Percentiles rank a stretch among this genome's conserved stretches.
Conservation (phyloP, 1,140 invertebrate species). For the Pachypeltis micranthus region DNA sequence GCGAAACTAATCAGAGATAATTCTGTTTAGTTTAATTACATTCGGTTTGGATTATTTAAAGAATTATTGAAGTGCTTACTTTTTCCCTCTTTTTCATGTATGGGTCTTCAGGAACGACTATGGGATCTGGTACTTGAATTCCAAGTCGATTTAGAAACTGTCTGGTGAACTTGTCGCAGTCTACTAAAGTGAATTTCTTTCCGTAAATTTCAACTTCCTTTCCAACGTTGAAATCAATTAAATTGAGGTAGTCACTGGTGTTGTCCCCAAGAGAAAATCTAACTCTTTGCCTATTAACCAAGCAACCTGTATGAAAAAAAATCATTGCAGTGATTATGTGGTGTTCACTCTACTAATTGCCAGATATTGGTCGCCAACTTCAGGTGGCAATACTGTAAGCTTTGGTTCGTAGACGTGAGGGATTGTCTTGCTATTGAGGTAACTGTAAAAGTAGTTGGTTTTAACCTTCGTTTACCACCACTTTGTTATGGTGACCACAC, state of each 20-base stretch:
- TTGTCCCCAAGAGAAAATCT: conserved; percentile 48
- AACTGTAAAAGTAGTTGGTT: no score
- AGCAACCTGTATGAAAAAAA: conserved; percentile 42
- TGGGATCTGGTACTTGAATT: conserved; percentile 61
- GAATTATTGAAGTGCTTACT: conserved; percentile 25
- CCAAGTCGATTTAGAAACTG: conserved; percentile 72
- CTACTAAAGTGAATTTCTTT: conserved; percentile 63
- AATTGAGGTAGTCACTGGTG: conserved; percentile 55
- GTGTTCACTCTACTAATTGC: no score
- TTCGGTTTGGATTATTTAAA: background rate
- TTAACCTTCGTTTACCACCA: no score
- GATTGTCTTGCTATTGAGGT: no score
- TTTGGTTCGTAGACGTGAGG: no score
- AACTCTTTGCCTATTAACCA: conserved; percentile 65
- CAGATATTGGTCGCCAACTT: no score
- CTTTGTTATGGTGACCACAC: no score
- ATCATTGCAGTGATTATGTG: no score
- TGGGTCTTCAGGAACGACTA: conserved; percentile 45
- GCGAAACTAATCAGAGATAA: background rate
- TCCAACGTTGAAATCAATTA: conserved; percentile 65
- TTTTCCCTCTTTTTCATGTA: conserved; percentile 37
- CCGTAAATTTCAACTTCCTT: conserved; percentile 61
- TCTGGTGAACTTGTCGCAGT: conserved; percentile 76
- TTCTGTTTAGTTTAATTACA: background rate
- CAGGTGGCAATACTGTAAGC: no score